A percentile compares a stretch with the other conserved stretches of the same genome.
Evolutionary conservation across 2,888 invertebrate genomes (phyloP).

Genomic region (Tenthredo distinguenda): DNA sequence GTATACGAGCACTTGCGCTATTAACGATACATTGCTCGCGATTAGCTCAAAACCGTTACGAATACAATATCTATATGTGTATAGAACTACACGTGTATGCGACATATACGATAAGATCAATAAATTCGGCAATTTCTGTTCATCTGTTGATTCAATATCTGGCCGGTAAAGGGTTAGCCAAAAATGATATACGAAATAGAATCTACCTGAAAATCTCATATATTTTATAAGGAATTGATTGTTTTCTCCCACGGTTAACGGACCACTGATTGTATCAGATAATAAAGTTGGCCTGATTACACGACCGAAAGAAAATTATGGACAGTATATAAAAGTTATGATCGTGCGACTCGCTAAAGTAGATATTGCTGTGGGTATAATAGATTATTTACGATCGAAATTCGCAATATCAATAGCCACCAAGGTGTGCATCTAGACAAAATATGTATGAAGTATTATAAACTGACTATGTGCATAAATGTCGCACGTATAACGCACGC

Average conservation of each 20-base stretch:
- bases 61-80: neutral
- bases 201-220: neutral
- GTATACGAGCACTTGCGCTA: constrained; percentile 1
- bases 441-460: neutral
- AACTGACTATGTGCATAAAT: neutral
- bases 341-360: neutral
- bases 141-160: neutral
- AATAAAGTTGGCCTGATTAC: neutral
- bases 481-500: neutral
- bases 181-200: neutral
- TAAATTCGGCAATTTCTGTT: neutral
- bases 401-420: neutral
- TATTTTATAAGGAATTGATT: neutral
- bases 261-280: neutral
- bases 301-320: neutral
- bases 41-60: neutral
- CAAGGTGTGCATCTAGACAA: neutral
- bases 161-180: neutral
- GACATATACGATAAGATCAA: neutral
- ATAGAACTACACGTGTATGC: neutral
- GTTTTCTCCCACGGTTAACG: neutral
- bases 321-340: neutral
- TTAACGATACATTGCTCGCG: neutral
- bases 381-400: neutral
- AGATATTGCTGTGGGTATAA: neutral